Conservation (phyloP, 2,888 invertebrate genomes). For the Hylaea fasciaria region DNA sequence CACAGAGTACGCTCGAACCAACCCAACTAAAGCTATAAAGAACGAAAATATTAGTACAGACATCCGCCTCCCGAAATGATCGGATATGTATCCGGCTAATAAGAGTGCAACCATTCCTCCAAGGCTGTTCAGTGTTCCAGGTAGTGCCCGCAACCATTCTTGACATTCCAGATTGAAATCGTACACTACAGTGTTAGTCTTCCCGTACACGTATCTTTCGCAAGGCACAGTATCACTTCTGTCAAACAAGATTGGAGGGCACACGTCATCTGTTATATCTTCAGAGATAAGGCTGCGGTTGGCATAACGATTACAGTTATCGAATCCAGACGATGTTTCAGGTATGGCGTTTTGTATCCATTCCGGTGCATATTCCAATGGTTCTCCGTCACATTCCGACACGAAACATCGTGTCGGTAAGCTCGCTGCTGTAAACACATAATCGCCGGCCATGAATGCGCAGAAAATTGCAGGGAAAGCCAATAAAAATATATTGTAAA, state of each 20-base stretch:
- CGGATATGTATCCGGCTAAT: conserved; percentile 88
- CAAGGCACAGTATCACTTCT: conserved; percentile 60
- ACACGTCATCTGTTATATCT: conserved; percentile 47
- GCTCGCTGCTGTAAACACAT: conserved; percentile 72
- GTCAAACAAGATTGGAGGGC: conserved; percentile 66
- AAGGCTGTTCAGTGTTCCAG: conserved; percentile 90
- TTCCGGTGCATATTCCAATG: conserved; percentile 61
- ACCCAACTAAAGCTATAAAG: conserved; percentile 68
- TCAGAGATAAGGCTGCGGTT: conserved; percentile 47
- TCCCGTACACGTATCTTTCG: conserved; percentile 68
- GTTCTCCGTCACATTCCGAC: conserved; percentile 64
- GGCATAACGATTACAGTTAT: conserved; percentile 68
- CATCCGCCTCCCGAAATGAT: conserved; percentile 78
- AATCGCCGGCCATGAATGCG: conserved; percentile 74
- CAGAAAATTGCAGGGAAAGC: conserved; percentile 65
- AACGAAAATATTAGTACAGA: conserved; percentile 75
- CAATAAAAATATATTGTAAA: conserved; percentile 62
- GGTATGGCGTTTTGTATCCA: conserved; percentile 73
- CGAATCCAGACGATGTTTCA: conserved; percentile 60
- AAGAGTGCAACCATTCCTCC: conserved; percentile 89
- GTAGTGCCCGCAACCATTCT: conserved; percentile 89
- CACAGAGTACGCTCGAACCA: conserved; percentile 72
- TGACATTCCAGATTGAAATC: conserved; percentile 78
- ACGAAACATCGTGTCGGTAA: conserved; percentile 69
- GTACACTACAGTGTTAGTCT: conserved; percentile 72